Base-by-base conservation (phyloP, 2,797 vertebrate genomes). In the Scyliorhinus canicula region DNA sequence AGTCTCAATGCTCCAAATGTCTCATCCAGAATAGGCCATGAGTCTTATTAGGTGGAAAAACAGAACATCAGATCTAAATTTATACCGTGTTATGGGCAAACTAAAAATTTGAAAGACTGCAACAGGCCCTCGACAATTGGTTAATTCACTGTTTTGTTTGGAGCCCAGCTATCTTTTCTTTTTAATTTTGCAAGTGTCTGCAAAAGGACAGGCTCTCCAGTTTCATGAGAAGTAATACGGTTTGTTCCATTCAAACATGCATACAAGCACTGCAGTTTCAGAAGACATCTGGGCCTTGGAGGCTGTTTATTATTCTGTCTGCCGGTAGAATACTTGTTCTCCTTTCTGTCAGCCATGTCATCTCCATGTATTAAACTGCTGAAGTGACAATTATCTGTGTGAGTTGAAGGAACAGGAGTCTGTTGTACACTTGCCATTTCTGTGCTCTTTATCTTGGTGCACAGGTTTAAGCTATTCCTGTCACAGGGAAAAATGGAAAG, bases 301-400 rank as follows among this genome's bases (percentile, higher is more conserved):
- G n/a, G n/a, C 52, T 91, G 57, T 91, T 91, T 65, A 91, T 91
- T 91, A 91, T 91, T 91, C 88, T 44, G n/a, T 65, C 88, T 91
- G 57, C 63, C 19, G 40, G 60, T 65, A 65, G n/a, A 91, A 91
- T 65, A 44, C 88, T 63, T 91, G 88, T 91, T 63, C 57, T 65
- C 88, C 60, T 91, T 65, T n/a, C 57, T 65, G 57, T 91, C 60
- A 63, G n/a, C n/a, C n/a, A 40, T 91, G 88, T 91, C 88, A 91
- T 63, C 88, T 91, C n/a, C 24, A 24, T 91, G 88, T 21, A 91
- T 91, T 44, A 91, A n/a, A 90, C 88, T 63, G 88, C 88, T 26
- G 26, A 50, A 63, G 57, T 91, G 88, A 91, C 40, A 91, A 65
- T 91, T 91, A 91, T 65, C 60, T 63, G n/a, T 91, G 55, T 65